Conservation (phyloP, 2,113 vertebrate species). For the Propithecus coquereli region DNA sequence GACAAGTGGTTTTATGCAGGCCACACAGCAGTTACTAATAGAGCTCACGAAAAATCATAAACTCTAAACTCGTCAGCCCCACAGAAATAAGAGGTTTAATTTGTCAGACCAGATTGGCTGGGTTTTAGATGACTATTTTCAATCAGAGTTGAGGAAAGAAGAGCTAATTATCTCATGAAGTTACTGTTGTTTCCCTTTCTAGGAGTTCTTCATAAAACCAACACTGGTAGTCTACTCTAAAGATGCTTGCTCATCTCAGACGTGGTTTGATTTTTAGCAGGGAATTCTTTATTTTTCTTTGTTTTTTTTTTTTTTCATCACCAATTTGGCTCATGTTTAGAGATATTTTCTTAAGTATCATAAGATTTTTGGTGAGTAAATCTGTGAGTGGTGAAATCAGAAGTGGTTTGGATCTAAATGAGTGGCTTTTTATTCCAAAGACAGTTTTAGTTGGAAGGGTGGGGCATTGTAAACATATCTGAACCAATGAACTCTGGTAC, state of each 20-base stretch:
- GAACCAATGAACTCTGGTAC: not conserved
- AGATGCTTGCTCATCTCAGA: not conserved
- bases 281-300: not conserved
- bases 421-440: not conserved
- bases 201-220: not conserved
- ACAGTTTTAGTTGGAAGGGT: not conserved
- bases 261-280: not conserved
- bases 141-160: not conserved
- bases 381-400: constrained; percentile 6
- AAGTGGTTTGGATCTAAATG: not conserved
- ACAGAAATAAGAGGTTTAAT: not conserved
- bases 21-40: not conserved
- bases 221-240: not conserved
- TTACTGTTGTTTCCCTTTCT: not conserved
- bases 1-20: not conserved
- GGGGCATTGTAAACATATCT: not conserved
- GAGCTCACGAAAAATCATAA: not conserved
- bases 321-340: not conserved
- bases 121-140: not conserved
- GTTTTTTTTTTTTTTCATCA: not conserved
- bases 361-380: not conserved
- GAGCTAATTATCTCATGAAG: not conserved
- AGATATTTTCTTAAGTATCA: constrained; percentile 6
- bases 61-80: not conserved
- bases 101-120: not conserved